These are phyloP conservation scores for Mythimna albipuncta DNA, from an alignment of 2,888 invertebrate species.

Conservation along the genomic window DNA sequence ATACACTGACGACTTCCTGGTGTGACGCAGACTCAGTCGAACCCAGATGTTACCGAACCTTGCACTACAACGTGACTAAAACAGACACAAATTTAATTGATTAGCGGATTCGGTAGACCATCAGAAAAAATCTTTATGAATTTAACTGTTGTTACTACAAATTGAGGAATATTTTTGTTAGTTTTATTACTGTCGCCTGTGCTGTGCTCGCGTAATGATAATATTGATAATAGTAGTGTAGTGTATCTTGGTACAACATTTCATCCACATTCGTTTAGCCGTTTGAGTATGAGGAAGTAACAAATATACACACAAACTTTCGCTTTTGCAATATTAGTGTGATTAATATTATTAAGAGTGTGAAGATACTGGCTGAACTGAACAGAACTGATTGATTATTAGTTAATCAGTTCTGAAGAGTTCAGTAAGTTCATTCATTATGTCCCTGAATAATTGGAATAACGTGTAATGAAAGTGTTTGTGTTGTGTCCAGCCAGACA, in stretches of 20 bases:
- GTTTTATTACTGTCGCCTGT: neutral
- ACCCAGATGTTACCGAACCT: conserved; percentile 35
- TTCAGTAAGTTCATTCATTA: neutral
- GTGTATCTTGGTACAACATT: too few relatives aligned
- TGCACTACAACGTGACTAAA: neutral
- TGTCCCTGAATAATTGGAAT: neutral
- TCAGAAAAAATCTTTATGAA: too few relatives aligned
- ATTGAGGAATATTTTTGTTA: neutral
- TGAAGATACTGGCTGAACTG: too few relatives aligned
- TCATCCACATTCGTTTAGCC: too few relatives aligned
- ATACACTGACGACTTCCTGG: conserved; percentile 59
- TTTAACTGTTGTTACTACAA: neutral
- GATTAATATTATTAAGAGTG: too few relatives aligned
- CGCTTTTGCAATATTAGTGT: too few relatives aligned
- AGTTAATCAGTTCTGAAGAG: neutral
- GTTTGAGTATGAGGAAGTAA: too few relatives aligned
- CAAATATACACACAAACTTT: too few relatives aligned
- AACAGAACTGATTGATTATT: too few relatives aligned
- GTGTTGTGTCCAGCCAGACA: conserved; percentile 25
- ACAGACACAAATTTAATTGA: neutral
- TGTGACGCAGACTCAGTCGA: conserved; percentile 53
- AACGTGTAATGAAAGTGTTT: conserved; percentile 35
- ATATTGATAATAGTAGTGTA: too few relatives aligned
- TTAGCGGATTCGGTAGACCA: neutral
- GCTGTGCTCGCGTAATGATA: neutral